Base-by-base conservation (phyloP, 2,113 vertebrate genomes). In the Neogale vison region DNA sequence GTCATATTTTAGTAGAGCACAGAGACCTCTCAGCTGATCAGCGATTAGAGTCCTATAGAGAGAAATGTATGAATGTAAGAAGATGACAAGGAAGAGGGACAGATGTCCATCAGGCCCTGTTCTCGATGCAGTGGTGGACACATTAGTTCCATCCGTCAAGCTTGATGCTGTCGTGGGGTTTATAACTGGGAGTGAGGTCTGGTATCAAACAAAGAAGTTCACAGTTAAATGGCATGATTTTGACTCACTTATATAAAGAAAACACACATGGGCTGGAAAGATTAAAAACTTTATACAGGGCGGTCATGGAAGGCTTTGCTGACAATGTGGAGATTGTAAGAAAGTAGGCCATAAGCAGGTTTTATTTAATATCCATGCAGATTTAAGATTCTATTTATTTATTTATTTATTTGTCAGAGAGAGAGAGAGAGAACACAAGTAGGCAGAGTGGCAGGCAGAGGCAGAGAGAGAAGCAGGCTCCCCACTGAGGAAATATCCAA, bases 101-200 rank as follows among this genome's bases (percentile, higher is more conserved):
- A 59, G 29, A 55, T 15, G 3, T 34, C 47, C 15, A 0, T 3
- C 5, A 79, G 59, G 29, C 6, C 12, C 4, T 92, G 3, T 31
- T 65, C 14, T 57, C 31, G 3, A 45, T 21, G 45, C 4, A 31
- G 36, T 6, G 7, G 26, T 14, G 14, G 31, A 9, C 17, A 84
- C 0, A 8, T 0, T 0, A 21, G 34, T 72, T 47, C 47, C 4
- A 39, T 34, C 1, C 45, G 9, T 61, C 34, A 17, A 23, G 20
- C 8, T 59, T 52, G 24, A 13, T 29, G 9, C 21, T 47, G 0
- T 23, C 5, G 8, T 6, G 24, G 12, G 57, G 6, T 42, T 52
- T 74, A 72, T 12, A 18, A 7, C 11, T 47, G 14, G 13, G 13
- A 6, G 24, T 29, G n/a, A 94, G 0, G 0, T 52, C n/a, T 36